A percentile compares a stretch with the other conserved stretches of the same genome.
Conservation (phyloP, 2,888 invertebrate species). For the Pseudoips prasinana region DNA sequence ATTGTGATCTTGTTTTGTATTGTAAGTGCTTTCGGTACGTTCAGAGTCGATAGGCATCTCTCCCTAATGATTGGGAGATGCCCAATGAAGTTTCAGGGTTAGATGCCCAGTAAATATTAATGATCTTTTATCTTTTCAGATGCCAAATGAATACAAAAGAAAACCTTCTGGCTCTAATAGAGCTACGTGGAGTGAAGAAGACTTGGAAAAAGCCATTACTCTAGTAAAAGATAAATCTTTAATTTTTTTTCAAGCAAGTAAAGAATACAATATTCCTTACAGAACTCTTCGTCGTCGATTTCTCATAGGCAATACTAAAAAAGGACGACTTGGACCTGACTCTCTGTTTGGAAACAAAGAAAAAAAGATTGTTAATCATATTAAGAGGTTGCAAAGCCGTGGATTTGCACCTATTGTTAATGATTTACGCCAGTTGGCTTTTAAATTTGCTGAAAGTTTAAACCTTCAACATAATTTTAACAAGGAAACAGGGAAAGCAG, state of each 20-base stretch:
- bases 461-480: no score
- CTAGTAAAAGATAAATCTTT: not conserved
- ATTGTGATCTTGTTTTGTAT: not conserved
- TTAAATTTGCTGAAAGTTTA: not conserved
- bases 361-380: conserved; percentile 3
- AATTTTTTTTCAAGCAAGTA: conserved; percentile 2
- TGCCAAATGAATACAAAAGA: conserved; percentile 4
- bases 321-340: no score
- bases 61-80: not conserved
- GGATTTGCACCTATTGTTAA: not conserved
- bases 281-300: conserved; percentile 1
- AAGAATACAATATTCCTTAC: conserved; percentile 3
- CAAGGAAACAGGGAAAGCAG: no score
- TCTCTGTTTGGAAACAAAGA: conserved; percentile 2
- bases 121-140: conserved; percentile 2
- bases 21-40: not conserved
- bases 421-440: conserved; percentile 4
- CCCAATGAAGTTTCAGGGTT: not conserved
- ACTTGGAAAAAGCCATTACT: conserved; percentile 1
- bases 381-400: conserved; percentile 1
- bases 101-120: not conserved
- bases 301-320: conserved; percentile 2
- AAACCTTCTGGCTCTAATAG: conserved; percentile 1
- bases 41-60: not conserved
- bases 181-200: conserved; percentile 4